Evolutionary conservation across 2,888 invertebrate species (phyloP).

Genomic region (Microlaimidae sp.): DNA sequence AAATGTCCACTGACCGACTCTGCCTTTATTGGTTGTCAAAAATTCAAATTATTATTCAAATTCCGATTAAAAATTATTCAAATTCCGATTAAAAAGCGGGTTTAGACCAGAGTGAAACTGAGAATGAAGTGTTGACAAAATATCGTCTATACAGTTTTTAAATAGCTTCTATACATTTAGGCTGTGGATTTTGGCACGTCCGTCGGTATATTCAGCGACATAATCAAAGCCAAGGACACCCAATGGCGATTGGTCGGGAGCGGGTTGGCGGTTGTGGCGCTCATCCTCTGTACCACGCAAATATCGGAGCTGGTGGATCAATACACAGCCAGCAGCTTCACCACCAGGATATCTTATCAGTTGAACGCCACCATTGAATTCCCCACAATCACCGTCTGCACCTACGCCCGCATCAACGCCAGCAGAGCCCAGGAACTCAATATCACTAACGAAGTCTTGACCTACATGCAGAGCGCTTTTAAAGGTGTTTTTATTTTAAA

Average conservation of each 20-base stretch:
- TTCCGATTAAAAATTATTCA: no score
- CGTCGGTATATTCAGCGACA: background rate
- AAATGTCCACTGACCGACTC: no score
- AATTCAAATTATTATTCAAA: no score
- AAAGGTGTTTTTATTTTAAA: no score
- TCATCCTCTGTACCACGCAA: background rate
- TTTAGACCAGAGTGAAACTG: no score
- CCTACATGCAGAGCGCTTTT: slow-evolving; percentile 8
- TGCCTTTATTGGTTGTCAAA: no score
- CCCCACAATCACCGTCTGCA: slow-evolving; percentile 8
- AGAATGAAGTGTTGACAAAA: no score
- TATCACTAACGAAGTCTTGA: background rate
- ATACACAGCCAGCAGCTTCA: background rate
- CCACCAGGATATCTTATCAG: background rate
- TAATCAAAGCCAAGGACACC: background rate
- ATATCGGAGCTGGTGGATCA: background rate
- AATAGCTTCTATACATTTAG: no score
- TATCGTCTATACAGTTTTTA: no score
- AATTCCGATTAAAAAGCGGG: no score
- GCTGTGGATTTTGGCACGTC: background rate
- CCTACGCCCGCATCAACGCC: slow-evolving; percentile 5
- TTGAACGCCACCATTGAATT: background rate
- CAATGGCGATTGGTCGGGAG: background rate
- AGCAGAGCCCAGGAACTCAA: background rate
- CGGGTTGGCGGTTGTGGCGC: background rate